Evolutionary conservation across 2,797 vertebrate genomes (phyloP), one percentile per base, ranked within the genome.

Genomic region (Lacerta bilineata): DNA sequence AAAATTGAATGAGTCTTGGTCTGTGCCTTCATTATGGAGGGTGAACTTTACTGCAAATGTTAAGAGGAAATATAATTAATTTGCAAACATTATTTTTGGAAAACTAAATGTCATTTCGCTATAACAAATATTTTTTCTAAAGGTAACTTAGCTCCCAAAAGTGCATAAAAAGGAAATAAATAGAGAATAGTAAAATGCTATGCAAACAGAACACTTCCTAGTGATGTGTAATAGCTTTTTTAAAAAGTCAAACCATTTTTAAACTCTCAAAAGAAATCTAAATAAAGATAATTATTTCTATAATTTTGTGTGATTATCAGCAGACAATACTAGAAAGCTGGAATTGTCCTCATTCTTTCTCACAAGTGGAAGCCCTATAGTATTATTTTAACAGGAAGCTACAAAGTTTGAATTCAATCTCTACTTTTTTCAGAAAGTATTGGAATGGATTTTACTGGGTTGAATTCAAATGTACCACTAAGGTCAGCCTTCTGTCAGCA

Each of bases 131-230:
- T 83, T 77, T 55, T 29, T 69, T 55, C n/a, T 23, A 29, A 89
- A 6, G 59, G n/a, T 36, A 87, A 46, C n/a, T 76, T 29, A 79
- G 3, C 91, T 93, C 88, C 93, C 87, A 91, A 93, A 87, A 90
- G 85, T 55, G 90, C 92, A 89, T 91, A 88, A 93, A 87, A 94
- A 93, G 95, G 94, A 89, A 87, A 92, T 90, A 91, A 92, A 92
- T 0, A 15, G 74, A 89, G 88, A 88, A 91, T 89, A 94, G 83
- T 91, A 82, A 95, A 95, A 95, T 80, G 41, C 84, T 90, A 89
- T 91, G 77, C 89, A 94, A 96, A 93, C 71, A 91, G 84, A 91
- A 93, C 90, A 93, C 18, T 92, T 77, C 92, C 80, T 90, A 90
- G 76, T 92, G 27, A 11, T 93, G 36, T 93, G 15, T 91, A 91